A percentile compares a stretch with the other conserved stretches of the same genome.
These are phyloP conservation scores for Oscheius sp. DNA, from an alignment of 2,888 invertebrate species.

Conservation along the genomic window DNA sequence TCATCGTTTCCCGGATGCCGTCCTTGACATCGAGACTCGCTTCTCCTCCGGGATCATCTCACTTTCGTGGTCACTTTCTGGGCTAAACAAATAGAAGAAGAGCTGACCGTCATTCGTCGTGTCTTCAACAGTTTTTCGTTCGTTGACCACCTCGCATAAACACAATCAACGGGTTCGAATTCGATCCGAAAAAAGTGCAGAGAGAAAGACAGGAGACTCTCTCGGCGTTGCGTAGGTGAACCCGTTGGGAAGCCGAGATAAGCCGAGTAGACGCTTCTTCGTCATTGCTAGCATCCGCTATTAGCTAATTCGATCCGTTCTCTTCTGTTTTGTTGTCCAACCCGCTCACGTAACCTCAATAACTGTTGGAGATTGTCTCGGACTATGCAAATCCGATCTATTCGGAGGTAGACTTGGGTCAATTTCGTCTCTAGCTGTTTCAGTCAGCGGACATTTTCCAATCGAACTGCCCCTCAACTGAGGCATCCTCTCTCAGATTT, in stretches of 20 bases:
- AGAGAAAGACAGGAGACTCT: no score
- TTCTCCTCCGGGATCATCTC: slow-evolving; percentile 6
- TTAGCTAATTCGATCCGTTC: not conserved
- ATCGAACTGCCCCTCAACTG: not conserved
- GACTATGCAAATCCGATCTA: no score
- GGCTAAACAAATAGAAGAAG: slow-evolving; percentile 9
- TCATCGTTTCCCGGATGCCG: no score
- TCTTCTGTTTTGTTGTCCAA: not conserved
- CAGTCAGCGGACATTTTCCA: not conserved
- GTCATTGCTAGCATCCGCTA: slow-evolving; percentile 25
- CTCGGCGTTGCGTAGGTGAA: slow-evolving; percentile 15
- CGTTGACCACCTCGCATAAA: not conserved
- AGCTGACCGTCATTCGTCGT: not conserved
- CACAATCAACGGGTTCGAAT: not conserved
- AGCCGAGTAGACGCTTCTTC: slow-evolving; percentile 25
- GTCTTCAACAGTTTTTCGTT: not conserved
- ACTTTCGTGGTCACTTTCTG: slow-evolving; percentile 23
- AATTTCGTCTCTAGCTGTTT: not conserved
- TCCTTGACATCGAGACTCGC: slow-evolving; percentile 21
- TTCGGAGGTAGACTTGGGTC: no score
- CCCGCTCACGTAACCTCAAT: no score
- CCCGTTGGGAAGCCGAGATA: slow-evolving; percentile 26
- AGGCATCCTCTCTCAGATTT: not conserved
- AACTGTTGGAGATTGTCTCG: no score
- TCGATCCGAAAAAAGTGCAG: slow-evolving; percentile 7